Conservation (phyloP, 1,140 invertebrate genomes). For the Drosophila kurseongensis region DNA sequence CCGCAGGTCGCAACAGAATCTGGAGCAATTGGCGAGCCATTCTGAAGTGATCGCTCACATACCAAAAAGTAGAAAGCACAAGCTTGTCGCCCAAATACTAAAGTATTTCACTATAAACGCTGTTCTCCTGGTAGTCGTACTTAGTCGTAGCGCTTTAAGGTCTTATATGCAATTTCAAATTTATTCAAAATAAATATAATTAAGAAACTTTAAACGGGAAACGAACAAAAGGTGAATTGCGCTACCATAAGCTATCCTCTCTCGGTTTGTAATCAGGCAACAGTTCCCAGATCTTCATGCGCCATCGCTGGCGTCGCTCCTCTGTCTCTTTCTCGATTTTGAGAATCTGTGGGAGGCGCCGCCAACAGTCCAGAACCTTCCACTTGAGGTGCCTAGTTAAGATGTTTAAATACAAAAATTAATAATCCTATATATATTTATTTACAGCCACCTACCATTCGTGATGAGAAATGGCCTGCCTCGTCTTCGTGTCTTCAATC, state of each 20-base stretch:
- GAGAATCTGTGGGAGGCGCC: constrained; percentile 86
- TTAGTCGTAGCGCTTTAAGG: constrained; percentile 31
- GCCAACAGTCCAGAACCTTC: constrained; percentile 87
- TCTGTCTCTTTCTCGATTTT: constrained; percentile 88
- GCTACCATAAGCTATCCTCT: constrained; percentile 78
- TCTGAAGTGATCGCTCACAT: constrained; percentile 46
- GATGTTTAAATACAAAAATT: not conserved
- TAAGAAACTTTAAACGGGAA: constrained; percentile 7
- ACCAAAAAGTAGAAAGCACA: constrained; percentile 13
- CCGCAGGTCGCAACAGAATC: constrained; percentile 50
- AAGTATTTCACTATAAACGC: constrained; percentile 42
- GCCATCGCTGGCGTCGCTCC: constrained; percentile 87
- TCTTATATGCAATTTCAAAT: constrained; percentile 30
- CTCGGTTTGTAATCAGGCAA: constrained; percentile 87
- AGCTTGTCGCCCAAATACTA: constrained; percentile 35
- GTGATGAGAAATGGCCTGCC: constrained; percentile 86
- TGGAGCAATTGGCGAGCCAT: constrained; percentile 73
- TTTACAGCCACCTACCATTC: constrained; percentile 79
- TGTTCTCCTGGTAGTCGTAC: constrained; percentile 41
- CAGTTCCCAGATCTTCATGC: constrained; percentile 88
- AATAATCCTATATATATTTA: not conserved
- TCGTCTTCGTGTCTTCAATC: constrained; percentile 85
- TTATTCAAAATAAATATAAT: constrained; percentile 35
- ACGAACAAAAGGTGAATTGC: constrained; percentile 17
- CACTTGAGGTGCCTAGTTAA: constrained; percentile 85